Evolutionary conservation across 2,888 invertebrate species (phyloP), one percentile per base, ranked within the genome.

Genomic region (Drosophila koepferae): DNA sequence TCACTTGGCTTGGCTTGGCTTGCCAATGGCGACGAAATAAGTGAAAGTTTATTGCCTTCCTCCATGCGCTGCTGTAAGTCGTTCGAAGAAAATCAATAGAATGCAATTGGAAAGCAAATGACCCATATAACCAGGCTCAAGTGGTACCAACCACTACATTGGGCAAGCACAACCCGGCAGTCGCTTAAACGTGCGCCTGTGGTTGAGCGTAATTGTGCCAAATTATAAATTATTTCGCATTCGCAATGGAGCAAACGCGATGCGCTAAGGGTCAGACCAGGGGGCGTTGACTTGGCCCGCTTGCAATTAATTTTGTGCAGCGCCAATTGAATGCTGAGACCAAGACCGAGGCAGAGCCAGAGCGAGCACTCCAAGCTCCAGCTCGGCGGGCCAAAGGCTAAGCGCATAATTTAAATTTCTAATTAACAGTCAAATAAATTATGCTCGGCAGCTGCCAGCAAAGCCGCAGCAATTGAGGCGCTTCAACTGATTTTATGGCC

Each of bases 361-460:
- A 44, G 34, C 20, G 31, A 44, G 56, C 55, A 34, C 51, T 55
- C 12, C 59, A 46, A 48, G 58, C 44, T 58, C 10, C 46, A 44
- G 41, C 59, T 60, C 55, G 31, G 40, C 16, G 63, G 71, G 75
- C 70, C 63, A 85, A 77, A 77, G 88, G 82, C 86, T 82, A 79
- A 77, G 77, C 81, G 77, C 82, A 89, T 86, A 89, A 84, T 89
- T 86, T 86, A 86, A 82, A 89, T 77, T 89, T 86, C 73, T 84
- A 86, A 89, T 86, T 89, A 89, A 89, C 82, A 89, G 89, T 86
- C 82, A 78, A 89, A 89, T 86, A 86, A 86, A 89, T 86, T 86
- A 72, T 77, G 73, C 77, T 58, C 54, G 58, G 58, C 77, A 74
- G 74, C 80, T 75, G 81, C 66, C 81, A 78, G 63, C 53, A 73